Evolutionary conservation across 1,140 invertebrate genomes (phyloP).

Genomic region (Eufriesea mexicana): DNA sequence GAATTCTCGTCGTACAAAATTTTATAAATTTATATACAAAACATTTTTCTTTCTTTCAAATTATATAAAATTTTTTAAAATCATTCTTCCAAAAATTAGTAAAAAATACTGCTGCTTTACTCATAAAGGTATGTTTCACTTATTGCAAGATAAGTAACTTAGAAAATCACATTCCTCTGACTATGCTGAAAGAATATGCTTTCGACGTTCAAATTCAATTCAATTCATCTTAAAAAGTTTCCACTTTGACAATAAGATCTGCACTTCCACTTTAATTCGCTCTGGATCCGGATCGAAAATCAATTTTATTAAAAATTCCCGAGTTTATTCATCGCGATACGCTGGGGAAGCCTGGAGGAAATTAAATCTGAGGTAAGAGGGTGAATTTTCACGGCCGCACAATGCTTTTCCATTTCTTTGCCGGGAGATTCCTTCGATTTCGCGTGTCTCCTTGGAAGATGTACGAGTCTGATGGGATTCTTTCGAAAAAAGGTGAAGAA

Average conservation of each 20-base stretch:
- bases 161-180: too few relatives aligned
- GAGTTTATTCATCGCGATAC: not conserved
- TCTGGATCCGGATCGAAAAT: not conserved
- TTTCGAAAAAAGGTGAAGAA: not conserved
- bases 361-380: not conserved
- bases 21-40: too few relatives aligned
- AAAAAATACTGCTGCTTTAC: too few relatives aligned
- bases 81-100: too few relatives aligned
- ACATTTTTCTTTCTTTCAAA: too few relatives aligned
- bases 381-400: slow-evolving; percentile 11
- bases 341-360: not conserved
- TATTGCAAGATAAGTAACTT: too few relatives aligned
- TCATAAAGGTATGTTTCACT: too few relatives aligned
- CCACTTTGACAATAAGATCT: too few relatives aligned
- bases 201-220: too few relatives aligned
- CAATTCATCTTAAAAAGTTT: not conserved
- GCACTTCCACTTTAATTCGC: not conserved
- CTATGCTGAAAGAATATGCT: too few relatives aligned
- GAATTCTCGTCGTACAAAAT: too few relatives aligned
- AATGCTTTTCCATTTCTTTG: not conserved
- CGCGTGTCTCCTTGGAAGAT: slow-evolving; percentile 9
- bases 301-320: not conserved
- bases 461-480: slow-evolving; percentile 17
- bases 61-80: too few relatives aligned
- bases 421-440: not conserved